Percentiles rank a stretch among this genome's conserved stretches.
These are phyloP conservation scores for Rhogogaster chlorosoma DNA, from an alignment of 2,888 invertebrate species.

Conservation along the genomic window DNA sequence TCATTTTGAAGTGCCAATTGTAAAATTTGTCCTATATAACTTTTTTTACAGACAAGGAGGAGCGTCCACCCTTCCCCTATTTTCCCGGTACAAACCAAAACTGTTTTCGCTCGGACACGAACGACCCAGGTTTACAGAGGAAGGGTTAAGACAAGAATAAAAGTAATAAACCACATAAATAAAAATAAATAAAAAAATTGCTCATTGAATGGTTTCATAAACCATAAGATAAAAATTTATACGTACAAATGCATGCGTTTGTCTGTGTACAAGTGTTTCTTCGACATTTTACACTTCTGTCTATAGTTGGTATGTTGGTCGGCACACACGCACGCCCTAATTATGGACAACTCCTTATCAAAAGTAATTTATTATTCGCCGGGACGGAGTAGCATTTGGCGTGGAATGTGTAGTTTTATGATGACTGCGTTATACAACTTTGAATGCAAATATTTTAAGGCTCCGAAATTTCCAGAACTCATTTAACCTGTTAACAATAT, in stretches of 20 bases:
- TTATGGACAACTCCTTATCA: conserved; percentile 23
- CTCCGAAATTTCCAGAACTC: not conserved
- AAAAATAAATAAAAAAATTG: not conserved
- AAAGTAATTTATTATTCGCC: conserved; percentile 3
- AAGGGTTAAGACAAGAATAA: not conserved
- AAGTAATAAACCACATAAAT: not conserved
- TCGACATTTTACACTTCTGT: conserved; percentile 2
- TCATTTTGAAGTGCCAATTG: too few relatives aligned
- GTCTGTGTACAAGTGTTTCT: not conserved
- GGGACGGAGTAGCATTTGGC: not conserved
- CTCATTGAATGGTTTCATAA: not conserved
- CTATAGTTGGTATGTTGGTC: not conserved
- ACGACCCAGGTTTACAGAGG: too few relatives aligned
- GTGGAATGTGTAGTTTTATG: not conserved
- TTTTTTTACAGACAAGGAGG: too few relatives aligned
- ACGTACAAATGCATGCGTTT: not conserved
- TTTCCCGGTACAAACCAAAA: too few relatives aligned
- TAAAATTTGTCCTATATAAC: too few relatives aligned
- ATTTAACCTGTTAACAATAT: not conserved
- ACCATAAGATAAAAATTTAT: not conserved
- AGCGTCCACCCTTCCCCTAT: too few relatives aligned
- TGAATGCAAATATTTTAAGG: not conserved
- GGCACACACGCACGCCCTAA: conserved; percentile 3
- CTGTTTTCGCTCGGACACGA: too few relatives aligned
- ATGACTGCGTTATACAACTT: conserved; percentile 9